Percentiles rank a stretch among this genome's conserved stretches.
These are phyloP conservation scores for Maccullochella peelii DNA, from an alignment of 2,113 vertebrate species.

Conservation along the genomic window DNA sequence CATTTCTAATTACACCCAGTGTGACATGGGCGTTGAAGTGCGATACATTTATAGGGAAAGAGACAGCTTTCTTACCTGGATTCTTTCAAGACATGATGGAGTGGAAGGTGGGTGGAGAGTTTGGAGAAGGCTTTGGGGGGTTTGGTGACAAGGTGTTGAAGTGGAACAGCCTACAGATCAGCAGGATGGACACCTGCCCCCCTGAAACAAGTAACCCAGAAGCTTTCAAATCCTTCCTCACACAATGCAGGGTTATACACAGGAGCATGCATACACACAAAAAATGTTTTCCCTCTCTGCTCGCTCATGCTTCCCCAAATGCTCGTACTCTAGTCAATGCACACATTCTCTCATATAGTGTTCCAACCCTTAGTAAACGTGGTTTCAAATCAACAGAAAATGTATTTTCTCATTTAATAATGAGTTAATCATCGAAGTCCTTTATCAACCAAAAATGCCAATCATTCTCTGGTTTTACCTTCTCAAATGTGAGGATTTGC, in stretches of 20 bases:
- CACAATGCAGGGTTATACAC: conserved; percentile 42
- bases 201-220: conserved; percentile 71
- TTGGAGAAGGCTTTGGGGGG: conserved; percentile 33
- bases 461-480: neutral
- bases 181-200: conserved; percentile 73
- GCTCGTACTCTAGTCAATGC: conserved; percentile 18
- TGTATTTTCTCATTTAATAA: too few species aligned
- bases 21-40: conserved; percentile 13
- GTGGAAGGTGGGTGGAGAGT: conserved; percentile 40
- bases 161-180: conserved; percentile 77
- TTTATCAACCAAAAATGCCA: neutral
- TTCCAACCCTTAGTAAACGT: neutral
- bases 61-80: conserved; percentile 42
- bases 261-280: neutral
- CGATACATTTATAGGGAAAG: neutral
- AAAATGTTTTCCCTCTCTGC: conserved; percentile 13
- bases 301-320: neutral
- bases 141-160: conserved; percentile 79
- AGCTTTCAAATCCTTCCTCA: conserved; percentile 62
- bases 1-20: conserved; percentile 41
- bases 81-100: conserved; percentile 54
- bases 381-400: neutral
- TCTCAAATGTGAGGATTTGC: neutral
- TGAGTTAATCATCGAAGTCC: neutral
- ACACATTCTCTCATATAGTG: neutral